Percentiles rank a stretch among this genome's conserved stretches.
Evolutionary conservation across 2,113 vertebrate genomes (phyloP).

Genomic region (Pelodiscus sinensis): DNA sequence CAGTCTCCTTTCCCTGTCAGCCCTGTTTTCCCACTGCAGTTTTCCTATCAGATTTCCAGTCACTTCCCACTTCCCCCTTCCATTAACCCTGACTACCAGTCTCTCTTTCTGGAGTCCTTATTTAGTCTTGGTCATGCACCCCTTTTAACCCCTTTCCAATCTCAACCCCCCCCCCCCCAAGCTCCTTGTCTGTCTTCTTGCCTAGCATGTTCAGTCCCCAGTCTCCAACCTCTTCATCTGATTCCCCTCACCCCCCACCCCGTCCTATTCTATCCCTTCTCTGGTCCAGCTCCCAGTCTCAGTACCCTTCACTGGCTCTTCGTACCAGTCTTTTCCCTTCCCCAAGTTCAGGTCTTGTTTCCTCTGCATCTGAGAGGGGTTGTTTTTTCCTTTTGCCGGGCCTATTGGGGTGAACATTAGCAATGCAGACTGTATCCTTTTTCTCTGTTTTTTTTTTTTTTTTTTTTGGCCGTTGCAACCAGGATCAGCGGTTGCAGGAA

Average conservation of each 20-base stretch:
- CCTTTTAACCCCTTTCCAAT: not conserved
- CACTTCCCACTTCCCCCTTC: not conserved
- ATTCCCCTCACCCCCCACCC: not conserved
- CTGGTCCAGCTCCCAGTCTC: not conserved
- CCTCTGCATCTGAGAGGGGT: not conserved
- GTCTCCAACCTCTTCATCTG: not conserved
- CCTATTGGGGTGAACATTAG: not conserved
- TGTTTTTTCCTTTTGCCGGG: not conserved
- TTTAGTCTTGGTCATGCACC: not conserved
- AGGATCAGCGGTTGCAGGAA: not conserved
- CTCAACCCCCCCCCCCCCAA: not conserved
- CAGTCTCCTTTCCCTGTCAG: not conserved
- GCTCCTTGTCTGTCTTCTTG: not conserved
- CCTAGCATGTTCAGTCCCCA: not conserved
- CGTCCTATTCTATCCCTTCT: not conserved
- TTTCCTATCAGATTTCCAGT: not conserved
- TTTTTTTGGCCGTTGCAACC: not conserved
- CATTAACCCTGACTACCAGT: not conserved
- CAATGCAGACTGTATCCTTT: not conserved
- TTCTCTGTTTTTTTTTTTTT: not conserved
- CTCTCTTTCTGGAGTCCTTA: not conserved
- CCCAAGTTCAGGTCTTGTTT: rapidly evolving
- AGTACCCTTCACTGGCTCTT: not conserved
- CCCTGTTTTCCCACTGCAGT: not conserved
- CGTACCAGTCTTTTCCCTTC: not conserved